These are phyloP conservation scores for Protobothrops flavoviridis DNA, from an alignment of 2,113 vertebrate species.

Conservation along the genomic window DNA sequence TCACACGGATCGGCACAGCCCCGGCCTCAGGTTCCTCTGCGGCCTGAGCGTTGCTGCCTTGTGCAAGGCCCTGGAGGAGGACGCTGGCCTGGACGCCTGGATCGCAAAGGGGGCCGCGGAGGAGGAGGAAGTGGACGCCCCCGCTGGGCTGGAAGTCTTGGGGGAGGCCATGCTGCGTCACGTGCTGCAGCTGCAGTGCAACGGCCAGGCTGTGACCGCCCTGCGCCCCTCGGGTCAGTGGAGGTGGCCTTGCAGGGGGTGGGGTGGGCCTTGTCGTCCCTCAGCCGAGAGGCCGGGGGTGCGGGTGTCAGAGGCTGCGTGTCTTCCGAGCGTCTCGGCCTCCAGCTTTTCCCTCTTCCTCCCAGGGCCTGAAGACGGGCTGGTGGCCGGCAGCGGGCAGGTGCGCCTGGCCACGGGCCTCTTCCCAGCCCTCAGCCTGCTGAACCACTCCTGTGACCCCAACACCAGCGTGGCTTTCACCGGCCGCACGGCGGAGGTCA, in stretches of 20 bases:
- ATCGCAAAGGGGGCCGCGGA: background rate
- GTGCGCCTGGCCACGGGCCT: conserved; percentile 85
- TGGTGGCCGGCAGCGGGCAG: conserved; percentile 73
- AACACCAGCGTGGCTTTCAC: conserved; percentile 85
- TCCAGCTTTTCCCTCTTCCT: background rate
- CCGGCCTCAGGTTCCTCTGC: conserved; percentile 79
- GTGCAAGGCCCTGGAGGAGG: conserved; percentile 69
- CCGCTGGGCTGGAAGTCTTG: conserved; percentile 66
- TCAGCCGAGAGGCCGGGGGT: background rate
- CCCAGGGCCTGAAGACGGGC: conserved; percentile 59
- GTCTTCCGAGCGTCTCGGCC: background rate
- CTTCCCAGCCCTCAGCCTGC: conserved; percentile 87
- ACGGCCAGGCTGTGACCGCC: conserved; percentile 82
- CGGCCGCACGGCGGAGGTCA: conserved; percentile 70
- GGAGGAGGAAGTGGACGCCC: background rate
- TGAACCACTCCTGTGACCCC: conserved; percentile 93
- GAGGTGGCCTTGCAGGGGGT: background rate
- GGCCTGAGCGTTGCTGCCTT: conserved; percentile 76
- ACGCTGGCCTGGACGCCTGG: conserved; percentile 47
- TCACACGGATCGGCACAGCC: conserved; percentile 75
- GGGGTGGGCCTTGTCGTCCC: background rate
- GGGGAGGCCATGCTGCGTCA: conserved; percentile 86
- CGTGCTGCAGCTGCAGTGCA: conserved; percentile 87
- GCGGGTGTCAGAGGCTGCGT: rapidly evolving
- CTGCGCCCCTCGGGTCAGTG: conserved; percentile 72